A percentile compares a stretch with the other conserved stretches of the same genome.
phyloP scores from a whole-genome alignment of 2,797 vertebrate species.

The Gobio occitaniae region DNA sequence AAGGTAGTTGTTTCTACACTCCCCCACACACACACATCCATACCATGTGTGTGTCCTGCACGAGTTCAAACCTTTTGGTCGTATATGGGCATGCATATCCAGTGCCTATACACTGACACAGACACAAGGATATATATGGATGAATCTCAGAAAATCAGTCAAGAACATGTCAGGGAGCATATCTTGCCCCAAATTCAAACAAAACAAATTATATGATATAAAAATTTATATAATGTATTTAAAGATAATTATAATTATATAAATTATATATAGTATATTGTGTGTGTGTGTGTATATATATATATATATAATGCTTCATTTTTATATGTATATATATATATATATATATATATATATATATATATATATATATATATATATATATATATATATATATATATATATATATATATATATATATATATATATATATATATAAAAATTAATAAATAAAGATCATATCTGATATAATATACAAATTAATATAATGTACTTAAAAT shows the following conservation, averaged over 20 bases:
- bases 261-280: background rate
- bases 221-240: background rate
- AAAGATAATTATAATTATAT: background rate
- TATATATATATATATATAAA: too few species aligned
- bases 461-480: too few species aligned
- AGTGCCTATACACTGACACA: background rate
- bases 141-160: background rate
- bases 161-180: background rate
- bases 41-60: conserved; percentile 4
- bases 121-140: background rate
- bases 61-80: conserved; percentile 14
- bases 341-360: too few species aligned
- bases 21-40: background rate
- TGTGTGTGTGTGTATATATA: too few species aligned
- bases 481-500: too few species aligned
- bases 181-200: background rate
- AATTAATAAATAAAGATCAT: too few species aligned
- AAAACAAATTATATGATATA: background rate
- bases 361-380: too few species aligned
- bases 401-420: too few species aligned
- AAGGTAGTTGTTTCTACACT: background rate
- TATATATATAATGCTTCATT: too few species aligned
- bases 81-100: conserved; percentile 9
- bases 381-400: too few species aligned
- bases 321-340: too few species aligned